Conservation (phyloP, 2,113 vertebrate genomes). For the Bujurquina vittata region DNA sequence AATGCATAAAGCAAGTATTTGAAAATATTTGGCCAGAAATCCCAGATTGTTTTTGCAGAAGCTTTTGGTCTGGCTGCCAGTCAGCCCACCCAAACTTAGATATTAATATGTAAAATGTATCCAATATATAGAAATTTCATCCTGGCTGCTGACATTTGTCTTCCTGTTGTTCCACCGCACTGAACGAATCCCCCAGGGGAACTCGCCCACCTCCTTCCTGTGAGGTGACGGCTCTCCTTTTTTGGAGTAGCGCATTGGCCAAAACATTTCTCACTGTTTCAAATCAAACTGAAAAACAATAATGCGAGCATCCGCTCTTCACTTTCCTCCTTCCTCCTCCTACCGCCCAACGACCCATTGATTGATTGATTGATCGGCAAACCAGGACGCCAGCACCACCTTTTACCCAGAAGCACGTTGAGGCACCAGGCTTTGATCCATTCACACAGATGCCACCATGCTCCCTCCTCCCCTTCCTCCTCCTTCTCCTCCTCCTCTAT, state of each 20-base stretch:
- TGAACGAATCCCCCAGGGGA: conserved; percentile 26
- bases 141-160: not conserved
- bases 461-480: conserved; percentile 53
- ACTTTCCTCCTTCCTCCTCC: conserved; percentile 71
- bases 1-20: not conserved
- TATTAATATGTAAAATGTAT: not conserved
- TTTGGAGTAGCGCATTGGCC: conserved; percentile 45
- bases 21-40: not conserved
- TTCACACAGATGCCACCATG: conserved; percentile 80
- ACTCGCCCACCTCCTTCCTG: conserved; percentile 27
- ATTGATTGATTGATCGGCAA: conserved; percentile 71
- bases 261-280: conserved; percentile 73
- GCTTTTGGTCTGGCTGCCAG: not conserved
- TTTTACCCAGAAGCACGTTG: conserved; percentile 82
- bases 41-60: not conserved
- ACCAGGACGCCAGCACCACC: conserved; percentile 81
- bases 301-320: conserved; percentile 70
- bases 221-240: conserved; percentile 53
- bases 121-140: not conserved
- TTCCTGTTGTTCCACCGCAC: conserved; percentile 40
- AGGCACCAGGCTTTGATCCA: conserved; percentile 85
- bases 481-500: conserved; percentile 69
- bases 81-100: not conserved
- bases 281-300: conserved; percentile 69
- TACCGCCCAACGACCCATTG: conserved; percentile 55